Base-by-base conservation (phyloP, 2,888 invertebrate genomes). In the Corbicula japonica region DNA sequence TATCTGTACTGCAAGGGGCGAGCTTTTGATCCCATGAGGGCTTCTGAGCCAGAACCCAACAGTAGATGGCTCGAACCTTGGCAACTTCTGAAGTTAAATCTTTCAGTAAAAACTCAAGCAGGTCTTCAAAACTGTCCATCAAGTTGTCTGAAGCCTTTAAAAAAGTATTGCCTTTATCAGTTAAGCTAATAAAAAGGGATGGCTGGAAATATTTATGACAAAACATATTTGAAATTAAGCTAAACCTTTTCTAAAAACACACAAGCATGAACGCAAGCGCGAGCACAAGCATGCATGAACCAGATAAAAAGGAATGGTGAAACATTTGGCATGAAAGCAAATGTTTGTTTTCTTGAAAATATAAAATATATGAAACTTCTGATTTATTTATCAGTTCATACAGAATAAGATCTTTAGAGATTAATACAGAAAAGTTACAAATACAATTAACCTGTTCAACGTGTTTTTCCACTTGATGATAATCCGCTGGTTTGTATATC, bases 31-130 rank as follows among this genome's bases (percentile, higher is more conserved):
- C 50, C 18, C 82, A 34, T 0, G 83, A 83, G 8, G 84, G 46
- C n/a, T 65, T 73, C 35, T 84, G 86, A 28, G 72, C 65, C 10
- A 84, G 76, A 15, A 86, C 21, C 87, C 87, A 87, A 18, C 74
- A 70, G 65, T 74, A 86, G 44, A 87, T 80, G 34, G 86, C 83
- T 12, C 87, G 65, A 10, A 86, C 69, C 61, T 80, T 85, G 28
- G 71, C 72, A 15, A 87, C 50, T 10, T 85, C 84, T 2, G 70
- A 61, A 5, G 61, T 63, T 6, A 82, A 58, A 38, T 80, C 69
- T 28, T 58, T 26, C n/a, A 78, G 28, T 0, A 88, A 65, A 61
- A 83, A 84, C 6, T 76, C 73, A n/a, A 86, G 34, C 60, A 88
- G 73, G 0, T 76, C 78, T 2, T 85, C 80, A 60, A 84, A 87